Conservation (phyloP, 2,888 invertebrate species). For the Thyatira batis region DNA sequence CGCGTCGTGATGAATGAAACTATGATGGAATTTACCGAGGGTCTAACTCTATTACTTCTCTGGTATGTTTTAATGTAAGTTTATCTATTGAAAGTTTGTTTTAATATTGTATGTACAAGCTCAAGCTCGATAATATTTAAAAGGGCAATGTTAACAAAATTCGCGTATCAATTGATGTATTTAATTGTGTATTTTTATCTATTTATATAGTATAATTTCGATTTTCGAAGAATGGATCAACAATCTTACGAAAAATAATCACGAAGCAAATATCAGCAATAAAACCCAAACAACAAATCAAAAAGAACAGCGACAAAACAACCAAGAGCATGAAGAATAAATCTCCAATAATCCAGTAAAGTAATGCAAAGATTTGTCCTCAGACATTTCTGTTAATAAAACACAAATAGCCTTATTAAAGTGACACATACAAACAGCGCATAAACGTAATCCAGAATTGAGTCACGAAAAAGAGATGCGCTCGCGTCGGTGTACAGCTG, state of each 20-base stretch:
- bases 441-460: slow-evolving; percentile 19
- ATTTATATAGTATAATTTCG: too few species aligned
- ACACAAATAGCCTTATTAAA: not conserved
- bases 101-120: too few species aligned
- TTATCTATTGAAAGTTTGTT: too few species aligned
- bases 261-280: not conserved
- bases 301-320: not conserved
- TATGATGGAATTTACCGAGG: not conserved
- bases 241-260: too few species aligned
- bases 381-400: not conserved
- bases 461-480: slow-evolving; percentile 28
- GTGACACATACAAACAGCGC: slow-evolving; percentile 2
- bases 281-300: too few species aligned
- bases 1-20: slow-evolving; percentile 24
- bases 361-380: not conserved
- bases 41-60: too few species aligned
- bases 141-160: too few species aligned
- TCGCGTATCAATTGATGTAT: too few species aligned
- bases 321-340: not conserved
- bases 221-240: too few species aligned
- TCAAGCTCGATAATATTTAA: too few species aligned
- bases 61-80: too few species aligned
- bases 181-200: too few species aligned
- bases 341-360: not conserved
- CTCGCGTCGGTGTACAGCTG: slow-evolving; percentile 19